These are phyloP conservation scores for Ciconia maguari DNA, from an alignment of 2,113 vertebrate species.

Conservation along the genomic window DNA sequence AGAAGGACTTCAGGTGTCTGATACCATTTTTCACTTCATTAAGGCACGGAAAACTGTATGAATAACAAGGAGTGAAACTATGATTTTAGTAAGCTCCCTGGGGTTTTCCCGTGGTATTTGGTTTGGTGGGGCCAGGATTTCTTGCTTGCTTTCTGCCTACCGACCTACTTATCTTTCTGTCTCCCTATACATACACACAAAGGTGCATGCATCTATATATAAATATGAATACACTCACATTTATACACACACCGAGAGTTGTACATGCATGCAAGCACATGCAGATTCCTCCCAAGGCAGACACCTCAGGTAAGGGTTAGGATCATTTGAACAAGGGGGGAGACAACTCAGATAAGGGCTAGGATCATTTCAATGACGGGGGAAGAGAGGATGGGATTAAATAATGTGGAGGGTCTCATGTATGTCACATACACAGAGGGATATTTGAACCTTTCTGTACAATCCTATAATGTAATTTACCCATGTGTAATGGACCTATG, in stretches of 20 bases:
- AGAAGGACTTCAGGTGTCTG: not conserved
- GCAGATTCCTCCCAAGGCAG: not conserved
- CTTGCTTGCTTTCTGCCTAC: not conserved
- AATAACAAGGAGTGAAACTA: not conserved
- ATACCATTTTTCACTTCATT: not conserved
- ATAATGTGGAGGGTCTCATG: not conserved
- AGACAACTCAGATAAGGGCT: not conserved
- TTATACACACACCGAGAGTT: not conserved
- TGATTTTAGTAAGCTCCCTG: not conserved
- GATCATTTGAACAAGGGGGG: not conserved
- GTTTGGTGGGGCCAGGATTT: not conserved
- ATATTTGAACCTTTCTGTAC: not conserved
- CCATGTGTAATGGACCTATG: not conserved
- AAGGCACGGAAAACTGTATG: not conserved
- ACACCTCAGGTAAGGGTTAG: not conserved
- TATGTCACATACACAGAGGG: not conserved
- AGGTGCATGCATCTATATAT: not conserved
- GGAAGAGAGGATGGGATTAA: not conserved
- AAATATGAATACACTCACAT: not conserved
- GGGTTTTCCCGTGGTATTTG: not conserved
- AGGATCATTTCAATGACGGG: not conserved
- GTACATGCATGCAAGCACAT: rapidly evolving
- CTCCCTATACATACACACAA: not conserved
- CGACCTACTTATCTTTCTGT: not conserved
- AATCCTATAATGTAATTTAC: not conserved